Evolutionary conservation across 2,888 invertebrate species (phyloP).

Genomic region (Trachelus tabidus): DNA sequence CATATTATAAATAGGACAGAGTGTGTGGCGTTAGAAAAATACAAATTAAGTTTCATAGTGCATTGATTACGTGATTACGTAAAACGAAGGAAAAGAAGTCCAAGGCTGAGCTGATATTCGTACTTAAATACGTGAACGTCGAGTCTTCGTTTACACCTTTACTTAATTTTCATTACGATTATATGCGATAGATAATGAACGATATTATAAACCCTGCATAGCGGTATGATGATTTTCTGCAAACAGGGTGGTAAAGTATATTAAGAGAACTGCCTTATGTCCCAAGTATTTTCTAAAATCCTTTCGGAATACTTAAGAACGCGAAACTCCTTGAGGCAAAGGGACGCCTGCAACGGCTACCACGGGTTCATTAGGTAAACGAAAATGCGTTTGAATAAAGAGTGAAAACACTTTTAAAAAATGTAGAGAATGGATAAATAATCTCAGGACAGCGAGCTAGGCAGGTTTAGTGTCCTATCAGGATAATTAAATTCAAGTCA

Average conservation of each 20-base stretch:
- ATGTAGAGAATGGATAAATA: not conserved
- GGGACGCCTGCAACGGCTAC: not conserved
- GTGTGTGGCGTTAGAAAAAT: constrained; percentile 15
- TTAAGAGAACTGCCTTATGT: not conserved
- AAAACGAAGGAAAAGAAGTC: constrained; percentile 38
- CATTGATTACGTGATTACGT: not conserved
- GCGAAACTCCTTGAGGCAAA: not conserved
- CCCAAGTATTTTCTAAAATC: not conserved
- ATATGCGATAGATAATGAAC: not conserved
- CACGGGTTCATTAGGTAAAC: not conserved
- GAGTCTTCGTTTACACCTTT: constrained; percentile 5
- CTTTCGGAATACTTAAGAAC: not conserved
- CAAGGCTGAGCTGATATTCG: constrained; percentile 47
- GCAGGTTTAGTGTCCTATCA: not conserved
- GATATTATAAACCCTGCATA: not conserved
- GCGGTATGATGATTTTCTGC: not conserved
- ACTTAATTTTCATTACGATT: not conserved
- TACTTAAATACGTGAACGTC: constrained; percentile 20
- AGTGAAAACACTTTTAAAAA: not conserved
- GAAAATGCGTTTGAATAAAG: not conserved
- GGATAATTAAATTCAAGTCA: not conserved
- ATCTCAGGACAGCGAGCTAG: not conserved
- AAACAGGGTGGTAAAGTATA: not conserved
- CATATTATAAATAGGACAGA: constrained; percentile 27
- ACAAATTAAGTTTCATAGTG: constrained; percentile 19